phyloP scores from a whole-genome alignment of 2,797 vertebrate species.

The Aeoliscus strigatus region DNA sequence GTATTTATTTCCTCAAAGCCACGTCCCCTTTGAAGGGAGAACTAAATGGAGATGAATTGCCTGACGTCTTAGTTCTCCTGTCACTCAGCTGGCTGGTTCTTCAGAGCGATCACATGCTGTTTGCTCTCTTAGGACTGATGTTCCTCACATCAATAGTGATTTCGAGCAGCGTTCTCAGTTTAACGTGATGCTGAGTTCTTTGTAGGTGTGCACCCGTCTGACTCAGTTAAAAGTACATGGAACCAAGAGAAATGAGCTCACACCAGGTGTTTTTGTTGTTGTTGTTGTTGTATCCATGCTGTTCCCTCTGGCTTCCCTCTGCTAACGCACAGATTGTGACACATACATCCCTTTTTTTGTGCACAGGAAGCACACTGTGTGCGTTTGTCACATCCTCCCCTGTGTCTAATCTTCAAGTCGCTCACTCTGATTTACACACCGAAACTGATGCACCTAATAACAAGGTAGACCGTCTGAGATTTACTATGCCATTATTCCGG shows the following conservation, averaged over 20 bases:
- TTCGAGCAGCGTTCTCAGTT: slow-evolving; percentile 36
- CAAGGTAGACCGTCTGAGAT: slow-evolving; percentile 39
- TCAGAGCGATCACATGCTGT: slow-evolving; percentile 45
- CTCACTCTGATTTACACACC: slow-evolving; percentile 25
- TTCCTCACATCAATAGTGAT: slow-evolving; percentile 47
- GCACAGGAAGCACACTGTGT: slow-evolving; percentile 3
- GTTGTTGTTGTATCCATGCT: slow-evolving; percentile 1
- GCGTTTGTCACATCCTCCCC: slow-evolving; percentile 4
- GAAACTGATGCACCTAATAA: slow-evolving; percentile 47
- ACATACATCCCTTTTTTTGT: slow-evolving; percentile 11
- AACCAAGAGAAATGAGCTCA: slow-evolving; percentile 12
- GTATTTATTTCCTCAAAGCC: slow-evolving; percentile 26
- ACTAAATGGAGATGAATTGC: slow-evolving; percentile 57
- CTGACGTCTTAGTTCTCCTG: slow-evolving; percentile 41
- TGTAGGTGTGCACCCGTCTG: neutral
- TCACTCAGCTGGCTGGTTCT: slow-evolving; percentile 21
- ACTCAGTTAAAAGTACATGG: neutral
- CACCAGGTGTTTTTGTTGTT: slow-evolving; percentile 5
- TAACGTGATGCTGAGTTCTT: slow-evolving; percentile 16
- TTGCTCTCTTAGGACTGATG: slow-evolving; percentile 31
- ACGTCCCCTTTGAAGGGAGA: slow-evolving; percentile 23
- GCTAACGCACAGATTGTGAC: slow-evolving; percentile 8
- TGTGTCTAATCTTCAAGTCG: slow-evolving; percentile 13
- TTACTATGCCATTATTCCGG: slow-evolving; percentile 40
- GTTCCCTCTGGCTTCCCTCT: slow-evolving; percentile 1